These are phyloP conservation scores for Meganola albula DNA, from an alignment of 2,888 invertebrate genomes.

Conservation along the genomic window DNA sequence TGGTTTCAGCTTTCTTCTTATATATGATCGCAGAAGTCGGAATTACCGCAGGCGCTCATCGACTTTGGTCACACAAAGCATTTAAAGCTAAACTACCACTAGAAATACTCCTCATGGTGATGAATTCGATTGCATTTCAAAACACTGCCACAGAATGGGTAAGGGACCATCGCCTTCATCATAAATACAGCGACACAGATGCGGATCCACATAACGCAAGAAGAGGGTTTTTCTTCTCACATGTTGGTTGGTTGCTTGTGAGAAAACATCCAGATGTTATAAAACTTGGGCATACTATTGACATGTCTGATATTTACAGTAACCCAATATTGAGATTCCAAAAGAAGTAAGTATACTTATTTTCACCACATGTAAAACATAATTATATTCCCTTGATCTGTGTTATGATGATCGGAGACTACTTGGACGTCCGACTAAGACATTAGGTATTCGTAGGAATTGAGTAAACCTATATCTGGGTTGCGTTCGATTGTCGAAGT, in stretches of 20 bases:
- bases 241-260: conserved; percentile 88
- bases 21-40: conserved; percentile 28
- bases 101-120: conserved; percentile 13
- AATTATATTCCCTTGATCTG: too few relatives aligned
- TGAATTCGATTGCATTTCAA: neutral
- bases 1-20: conserved; percentile 24
- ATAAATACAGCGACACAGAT: conserved; percentile 82
- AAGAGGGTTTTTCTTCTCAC: conserved; percentile 89
- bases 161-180: conserved; percentile 62
- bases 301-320: conserved; percentile 81
- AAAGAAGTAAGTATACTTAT: conserved; percentile 68
- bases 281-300: conserved; percentile 81
- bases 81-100: conserved; percentile 34
- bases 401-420: too few relatives aligned
- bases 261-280: conserved; percentile 86
- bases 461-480: too few relatives aligned
- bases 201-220: conserved; percentile 87
- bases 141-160: conserved; percentile 31
- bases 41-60: conserved; percentile 34
- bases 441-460: too few relatives aligned
- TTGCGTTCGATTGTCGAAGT: too few relatives aligned
- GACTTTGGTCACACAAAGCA: conserved; percentile 35
- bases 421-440: too few relatives aligned
- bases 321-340: conserved; percentile 85
- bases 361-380: too few relatives aligned